Conservation (phyloP, 2,113 vertebrate species). For the Bettongia penicillata region DNA sequence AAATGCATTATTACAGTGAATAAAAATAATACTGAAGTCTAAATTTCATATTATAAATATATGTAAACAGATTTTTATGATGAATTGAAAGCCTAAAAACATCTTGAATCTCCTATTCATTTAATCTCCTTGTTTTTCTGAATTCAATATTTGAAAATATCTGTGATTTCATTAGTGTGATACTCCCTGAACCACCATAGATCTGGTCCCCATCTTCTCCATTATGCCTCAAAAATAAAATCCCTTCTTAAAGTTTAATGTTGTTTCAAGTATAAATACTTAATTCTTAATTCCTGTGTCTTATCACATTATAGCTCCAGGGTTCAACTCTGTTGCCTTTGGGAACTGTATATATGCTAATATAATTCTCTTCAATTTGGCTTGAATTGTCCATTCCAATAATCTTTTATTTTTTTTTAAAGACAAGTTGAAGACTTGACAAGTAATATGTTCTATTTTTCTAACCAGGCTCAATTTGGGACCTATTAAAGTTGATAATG, state of each 20-base stretch:
- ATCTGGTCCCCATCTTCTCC: not conserved
- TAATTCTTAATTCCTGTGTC: conserved; percentile 58
- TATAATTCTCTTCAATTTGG: conserved; percentile 52
- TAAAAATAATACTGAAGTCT: conserved; percentile 39
- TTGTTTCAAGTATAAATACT: conserved; percentile 20
- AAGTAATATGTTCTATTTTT: conserved; percentile 69
- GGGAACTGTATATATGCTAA: conserved; percentile 54
- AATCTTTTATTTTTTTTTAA: conserved; percentile 56
- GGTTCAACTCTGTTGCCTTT: conserved; percentile 50
- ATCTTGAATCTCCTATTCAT: conserved; percentile 19
- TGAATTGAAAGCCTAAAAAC: conserved; percentile 52
- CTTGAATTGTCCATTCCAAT: conserved; percentile 65
- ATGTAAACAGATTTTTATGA: conserved; percentile 31
- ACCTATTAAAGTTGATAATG: conserved; percentile 74
- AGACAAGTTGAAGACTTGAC: conserved; percentile 62
- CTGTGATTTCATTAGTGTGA: not conserved
- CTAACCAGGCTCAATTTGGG: conserved; percentile 66
- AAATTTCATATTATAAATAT: not conserved
- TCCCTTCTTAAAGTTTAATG: conserved; percentile 49
- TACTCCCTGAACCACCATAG: not conserved
- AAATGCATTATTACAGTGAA: conserved; percentile 34
- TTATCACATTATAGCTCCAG: not conserved
- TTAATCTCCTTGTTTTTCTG: not conserved
- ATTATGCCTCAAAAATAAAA: not conserved
- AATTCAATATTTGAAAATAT: not conserved